Conservation (phyloP, 2,888 invertebrate genomes). For the Psococerastis gibbosa region DNA sequence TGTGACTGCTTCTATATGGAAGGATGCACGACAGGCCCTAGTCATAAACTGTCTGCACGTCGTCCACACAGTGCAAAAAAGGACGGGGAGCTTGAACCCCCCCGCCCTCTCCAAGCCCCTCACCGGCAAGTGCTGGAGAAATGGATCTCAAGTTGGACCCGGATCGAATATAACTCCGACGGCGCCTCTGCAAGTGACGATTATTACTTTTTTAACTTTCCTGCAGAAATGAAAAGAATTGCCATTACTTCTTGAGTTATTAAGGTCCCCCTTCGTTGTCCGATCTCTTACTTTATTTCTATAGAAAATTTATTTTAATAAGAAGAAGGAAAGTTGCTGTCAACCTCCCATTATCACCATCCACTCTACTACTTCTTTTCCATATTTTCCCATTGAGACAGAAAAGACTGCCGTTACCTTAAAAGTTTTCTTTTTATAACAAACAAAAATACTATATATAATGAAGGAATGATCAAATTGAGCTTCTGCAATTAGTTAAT, state of each 20-base stretch:
- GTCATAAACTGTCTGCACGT: conserved; percentile 9
- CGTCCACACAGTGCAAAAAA: conserved; percentile 1
- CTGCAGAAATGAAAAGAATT: conserved; percentile 11
- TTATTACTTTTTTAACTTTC: conserved; percentile 11
- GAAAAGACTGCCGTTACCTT: too few relatives aligned
- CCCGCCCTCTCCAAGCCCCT: too few relatives aligned
- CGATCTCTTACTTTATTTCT: conserved; percentile 8
- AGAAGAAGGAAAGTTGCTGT: neutral
- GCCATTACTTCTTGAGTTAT: conserved; percentile 12
- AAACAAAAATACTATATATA: too few relatives aligned
- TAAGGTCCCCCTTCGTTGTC: conserved; percentile 7
- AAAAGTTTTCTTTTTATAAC: too few relatives aligned
- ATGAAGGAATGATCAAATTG: too few relatives aligned
- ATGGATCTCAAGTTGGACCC: neutral
- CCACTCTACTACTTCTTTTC: too few relatives aligned
- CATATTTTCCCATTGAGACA: too few relatives aligned
- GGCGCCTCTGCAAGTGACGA: conserved; percentile 10
- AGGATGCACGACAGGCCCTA: neutral
- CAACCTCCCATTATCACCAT: too few relatives aligned
- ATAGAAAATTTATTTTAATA: neutral
- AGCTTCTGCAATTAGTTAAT: too few relatives aligned
- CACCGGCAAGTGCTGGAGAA: neutral
- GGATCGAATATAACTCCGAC: conserved; percentile 10
- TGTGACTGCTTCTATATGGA: too few relatives aligned
- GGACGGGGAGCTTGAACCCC: neutral